Evolutionary conservation across 2,113 vertebrate genomes (phyloP), one percentile per base, ranked within the genome.

Genomic region (Crotalus helleri): DNA sequence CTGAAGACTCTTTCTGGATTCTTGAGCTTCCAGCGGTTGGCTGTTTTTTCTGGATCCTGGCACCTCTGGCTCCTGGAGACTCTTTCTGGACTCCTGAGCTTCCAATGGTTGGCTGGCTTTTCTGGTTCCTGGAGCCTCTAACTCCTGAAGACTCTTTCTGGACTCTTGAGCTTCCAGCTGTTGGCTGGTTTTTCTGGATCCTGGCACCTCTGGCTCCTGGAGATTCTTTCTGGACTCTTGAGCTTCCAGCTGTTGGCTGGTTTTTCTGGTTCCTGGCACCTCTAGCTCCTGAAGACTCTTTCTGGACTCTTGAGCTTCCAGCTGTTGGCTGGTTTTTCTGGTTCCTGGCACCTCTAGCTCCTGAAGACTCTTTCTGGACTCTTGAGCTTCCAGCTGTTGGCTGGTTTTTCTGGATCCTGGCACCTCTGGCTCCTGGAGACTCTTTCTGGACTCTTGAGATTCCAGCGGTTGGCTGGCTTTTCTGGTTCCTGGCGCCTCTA

Each of bases 351-450:
- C 10, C 17, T 92, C 87, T 26, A 21, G 0, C 8, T 55, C 23
- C 4, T 92, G 87, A 1, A 53, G 33, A 11, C 3, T 12, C 19
- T 85, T 85, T 13, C 1, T 0, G 3, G 69, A 89, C 11, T 5
- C 87, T 17, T 1, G 26, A 0, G 3, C 4, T 4, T 85, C 88
- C 0, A 7, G 3, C 12, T 5, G 26, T 6, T 90, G 88, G 19
- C 54, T 92, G 1, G 1, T 19, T 5, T 85, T 92, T 1, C 54
- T 10, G 3, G 69, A 85, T 3, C 1, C 88, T 12, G 26, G 17
- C 0, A 4, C 24, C 1, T 58, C 87, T 13, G 2, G 0, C 1
- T 46, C 13, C 3, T 89, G 33, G 1, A 53, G 81, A 11, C 5
- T 3, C 15, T 57, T 89, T 10, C 7, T 0, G 1, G 92, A 58